Evolutionary conservation across 2,888 invertebrate species (phyloP).

Genomic region (Apotomis capreana): DNA sequence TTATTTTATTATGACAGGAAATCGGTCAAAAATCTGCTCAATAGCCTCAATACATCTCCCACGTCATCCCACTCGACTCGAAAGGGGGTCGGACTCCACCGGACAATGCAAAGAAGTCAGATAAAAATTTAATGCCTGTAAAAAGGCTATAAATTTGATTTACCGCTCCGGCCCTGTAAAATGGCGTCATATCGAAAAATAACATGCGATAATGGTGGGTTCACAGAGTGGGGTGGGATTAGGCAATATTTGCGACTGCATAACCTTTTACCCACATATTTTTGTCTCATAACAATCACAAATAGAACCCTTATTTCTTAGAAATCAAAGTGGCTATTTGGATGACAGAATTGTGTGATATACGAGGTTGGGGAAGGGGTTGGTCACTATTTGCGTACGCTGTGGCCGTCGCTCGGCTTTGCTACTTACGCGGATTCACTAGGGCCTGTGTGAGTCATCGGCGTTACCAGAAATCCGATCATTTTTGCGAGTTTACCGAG

Average conservation of each 20-base stretch:
- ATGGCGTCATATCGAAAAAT: slow-evolving; percentile 81
- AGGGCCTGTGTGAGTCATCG: slow-evolving; percentile 18
- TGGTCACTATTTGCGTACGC: slow-evolving; percentile 28
- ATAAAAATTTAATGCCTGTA: slow-evolving; percentile 82
- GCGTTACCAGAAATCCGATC: slow-evolving; percentile 4
- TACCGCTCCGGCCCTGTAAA: slow-evolving; percentile 73
- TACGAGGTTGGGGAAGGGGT: neutral
- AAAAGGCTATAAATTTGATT: slow-evolving; percentile 83
- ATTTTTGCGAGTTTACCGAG: slow-evolving; percentile 3
- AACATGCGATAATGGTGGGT: slow-evolving; percentile 80
- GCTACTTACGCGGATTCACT: slow-evolving; percentile 33
- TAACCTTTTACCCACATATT: slow-evolving; percentile 1
- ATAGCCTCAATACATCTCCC: slow-evolving; percentile 48
- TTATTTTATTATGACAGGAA: slow-evolving; percentile 15
- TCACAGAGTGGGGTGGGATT: slow-evolving; percentile 72
- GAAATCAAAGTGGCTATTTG: neutral
- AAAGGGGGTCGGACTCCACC: slow-evolving; percentile 64
- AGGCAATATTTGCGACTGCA: slow-evolving; percentile 61
- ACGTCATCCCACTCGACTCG: slow-evolving; percentile 57
- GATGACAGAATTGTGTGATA: neutral
- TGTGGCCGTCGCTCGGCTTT: slow-evolving; percentile 22
- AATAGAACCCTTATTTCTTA: neutral
- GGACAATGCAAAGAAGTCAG: slow-evolving; percentile 80
- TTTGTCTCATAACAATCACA: neutral
- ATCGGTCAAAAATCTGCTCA: slow-evolving; percentile 14